A percentile compares a stretch with the other conserved stretches of the same genome.
Evolutionary conservation across 2,113 vertebrate genomes (phyloP).

Genomic region (Setophaga kirtlandii): DNA sequence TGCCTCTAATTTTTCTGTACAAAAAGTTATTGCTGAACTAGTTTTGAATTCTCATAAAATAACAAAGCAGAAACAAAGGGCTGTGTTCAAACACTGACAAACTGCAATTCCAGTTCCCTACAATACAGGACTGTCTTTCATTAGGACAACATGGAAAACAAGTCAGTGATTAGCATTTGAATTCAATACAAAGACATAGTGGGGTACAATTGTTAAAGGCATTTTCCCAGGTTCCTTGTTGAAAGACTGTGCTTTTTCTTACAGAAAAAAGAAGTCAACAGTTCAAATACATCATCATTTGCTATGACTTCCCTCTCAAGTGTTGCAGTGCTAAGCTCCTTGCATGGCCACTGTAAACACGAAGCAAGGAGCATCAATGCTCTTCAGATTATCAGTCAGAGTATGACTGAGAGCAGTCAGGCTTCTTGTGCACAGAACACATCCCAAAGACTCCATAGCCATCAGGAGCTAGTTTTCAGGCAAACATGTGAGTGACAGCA

Average conservation of each 20-base stretch:
- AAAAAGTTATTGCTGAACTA: neutral
- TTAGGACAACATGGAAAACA: neutral
- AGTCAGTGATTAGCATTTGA: neutral
- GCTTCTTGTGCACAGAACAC: neutral
- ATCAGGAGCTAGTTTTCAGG: neutral
- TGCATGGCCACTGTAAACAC: neutral
- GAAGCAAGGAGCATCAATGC: neutral
- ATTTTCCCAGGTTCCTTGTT: slow-evolving; percentile 13
- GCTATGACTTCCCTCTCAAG: neutral
- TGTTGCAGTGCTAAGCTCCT: neutral
- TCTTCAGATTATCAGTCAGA: neutral
- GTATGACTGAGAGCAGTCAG: neutral
- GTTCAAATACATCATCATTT: neutral
- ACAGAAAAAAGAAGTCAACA: neutral
- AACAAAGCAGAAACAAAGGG: neutral
- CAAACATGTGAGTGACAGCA: neutral
- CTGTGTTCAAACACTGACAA: neutral
- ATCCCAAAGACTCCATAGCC: neutral
- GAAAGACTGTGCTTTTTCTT: neutral
- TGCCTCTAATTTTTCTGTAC: neutral
- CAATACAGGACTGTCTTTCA: neutral
- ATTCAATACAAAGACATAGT: neutral
- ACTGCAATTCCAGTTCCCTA: neutral
- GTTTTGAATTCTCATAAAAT: neutral
- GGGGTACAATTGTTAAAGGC: neutral